These are phyloP conservation scores for Aldrovandia affinis DNA, from an alignment of 2,797 vertebrate species.

Conservation along the genomic window DNA sequence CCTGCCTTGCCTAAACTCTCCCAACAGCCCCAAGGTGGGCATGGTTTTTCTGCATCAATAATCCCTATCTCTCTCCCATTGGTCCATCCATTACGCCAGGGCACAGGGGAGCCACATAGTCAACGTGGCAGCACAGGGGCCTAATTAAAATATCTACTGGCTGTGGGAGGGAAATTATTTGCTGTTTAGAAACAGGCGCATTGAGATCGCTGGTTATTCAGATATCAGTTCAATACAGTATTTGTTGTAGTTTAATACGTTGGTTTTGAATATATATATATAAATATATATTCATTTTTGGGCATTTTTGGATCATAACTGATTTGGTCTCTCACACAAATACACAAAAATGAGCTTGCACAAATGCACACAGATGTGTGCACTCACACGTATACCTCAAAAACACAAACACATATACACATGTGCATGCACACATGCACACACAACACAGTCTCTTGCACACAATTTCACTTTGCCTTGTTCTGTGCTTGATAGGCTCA, in stretches of 20 bases:
- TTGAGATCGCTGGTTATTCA: neutral
- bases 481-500: slow-evolving; percentile 77
- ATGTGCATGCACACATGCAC: neutral
- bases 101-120: neutral
- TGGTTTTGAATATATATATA: neutral
- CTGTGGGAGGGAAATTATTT: neutral
- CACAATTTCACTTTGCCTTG: neutral
- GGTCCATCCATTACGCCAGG: neutral
- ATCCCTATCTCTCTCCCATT: neutral
- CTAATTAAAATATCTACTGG: no score
- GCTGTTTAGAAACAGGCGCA: neutral
- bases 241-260: no score
- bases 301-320: neutral
- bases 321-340: neutral
- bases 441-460: neutral
- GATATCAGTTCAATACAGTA: no score
- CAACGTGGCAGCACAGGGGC: no score
- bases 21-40: no score
- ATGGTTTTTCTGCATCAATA: no score
- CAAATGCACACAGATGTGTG: neutral
- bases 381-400: neutral
- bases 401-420: slow-evolving; percentile 8
- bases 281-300: neutral
- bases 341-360: neutral
- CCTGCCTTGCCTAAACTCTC: no score